Base-by-base conservation (phyloP, 2,888 invertebrate genomes). In the Pecten maximus region DNA sequence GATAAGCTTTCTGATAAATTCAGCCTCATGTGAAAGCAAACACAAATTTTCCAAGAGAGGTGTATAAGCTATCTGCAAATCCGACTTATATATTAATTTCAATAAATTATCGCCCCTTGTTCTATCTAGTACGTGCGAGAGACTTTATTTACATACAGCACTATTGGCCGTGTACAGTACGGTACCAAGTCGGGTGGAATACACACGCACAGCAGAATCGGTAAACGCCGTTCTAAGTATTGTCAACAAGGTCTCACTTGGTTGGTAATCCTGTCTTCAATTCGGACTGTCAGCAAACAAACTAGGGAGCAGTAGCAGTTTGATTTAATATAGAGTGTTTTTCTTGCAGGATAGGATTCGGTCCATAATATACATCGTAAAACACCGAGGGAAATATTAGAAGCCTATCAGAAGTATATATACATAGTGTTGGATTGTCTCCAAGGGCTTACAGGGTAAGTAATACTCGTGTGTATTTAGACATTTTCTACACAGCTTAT, bases 101-200 rank as follows among this genome's bases (percentile, higher is more conserved):
- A 74, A 74, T 74, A 74, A 74, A 28, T 74, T 74, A 28, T 74
- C 74, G 74, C 74, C 74, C 74, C 74, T 74, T 74, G 74, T 74
- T 74, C 74, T 74, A 35, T 28, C 4, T 28, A 74, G 74, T 35
- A 74, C 74, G 74, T 74, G 28, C 74, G 74, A 74, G 28, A 6
- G 74, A 74, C 74, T 74, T 74, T 74, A 74, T 74, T 74, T 74
- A 74, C 74, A 28, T 35, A 74, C 74, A 35, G 15, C 74, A 74
- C 74, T 35, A 35, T 2, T 74, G 35, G 12, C 35, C 10, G 74
- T 35, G 74, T 74, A 74, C 74, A 74, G 74, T 74, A 35, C 35
- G 23, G 74, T 35, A 35, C 35, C 12, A 74, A 28, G 74, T 74
- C 74, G 28, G 74, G 74, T 74, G 74, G 74, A 28, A 74, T 74